Conservation (phyloP, 1,140 invertebrate genomes). For the Lepeophtheirus salmonis region DNA sequence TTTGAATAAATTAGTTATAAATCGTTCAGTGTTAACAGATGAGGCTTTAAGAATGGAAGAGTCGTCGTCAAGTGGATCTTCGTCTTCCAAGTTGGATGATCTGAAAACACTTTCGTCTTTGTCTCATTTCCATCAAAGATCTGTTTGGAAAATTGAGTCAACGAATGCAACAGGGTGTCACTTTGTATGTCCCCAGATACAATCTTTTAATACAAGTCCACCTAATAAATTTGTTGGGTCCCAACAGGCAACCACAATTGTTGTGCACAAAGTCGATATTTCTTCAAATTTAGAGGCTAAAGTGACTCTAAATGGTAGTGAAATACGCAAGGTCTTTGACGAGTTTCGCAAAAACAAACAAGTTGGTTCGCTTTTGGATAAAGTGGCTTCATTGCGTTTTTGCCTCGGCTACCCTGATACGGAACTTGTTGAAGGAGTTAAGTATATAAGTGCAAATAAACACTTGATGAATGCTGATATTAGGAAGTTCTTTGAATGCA, state of each 20-base stretch:
- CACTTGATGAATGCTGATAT: neutral
- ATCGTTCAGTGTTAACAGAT: constrained; percentile 5
- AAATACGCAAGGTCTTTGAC: neutral
- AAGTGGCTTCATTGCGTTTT: constrained; percentile 11
- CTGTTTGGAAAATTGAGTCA: constrained; percentile 16
- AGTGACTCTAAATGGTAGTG: constrained; percentile 4
- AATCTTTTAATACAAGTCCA: constrained; percentile 12
- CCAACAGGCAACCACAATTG: constrained; percentile 9
- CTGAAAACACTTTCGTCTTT: neutral
- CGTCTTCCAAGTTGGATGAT: neutral
- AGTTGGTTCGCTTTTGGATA: constrained; percentile 3
- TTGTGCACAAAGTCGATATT: constrained; percentile 13
- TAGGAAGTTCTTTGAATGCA: constrained; percentile 1
- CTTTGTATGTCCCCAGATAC: constrained; percentile 16
- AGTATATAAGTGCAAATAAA: neutral
- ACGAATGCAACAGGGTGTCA: constrained; percentile 8
- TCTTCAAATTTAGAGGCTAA: neutral
- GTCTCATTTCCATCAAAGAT: neutral
- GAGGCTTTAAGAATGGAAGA: neutral
- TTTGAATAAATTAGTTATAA: neutral
- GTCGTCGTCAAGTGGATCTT: neutral
- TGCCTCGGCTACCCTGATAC: constrained; percentile 16
- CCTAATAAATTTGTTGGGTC: constrained; percentile 6
- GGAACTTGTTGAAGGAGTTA: neutral
- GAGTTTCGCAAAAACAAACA: constrained; percentile 8